Conservation (phyloP, 2,888 invertebrate species). For the Pseudococcus longispinus region DNA sequence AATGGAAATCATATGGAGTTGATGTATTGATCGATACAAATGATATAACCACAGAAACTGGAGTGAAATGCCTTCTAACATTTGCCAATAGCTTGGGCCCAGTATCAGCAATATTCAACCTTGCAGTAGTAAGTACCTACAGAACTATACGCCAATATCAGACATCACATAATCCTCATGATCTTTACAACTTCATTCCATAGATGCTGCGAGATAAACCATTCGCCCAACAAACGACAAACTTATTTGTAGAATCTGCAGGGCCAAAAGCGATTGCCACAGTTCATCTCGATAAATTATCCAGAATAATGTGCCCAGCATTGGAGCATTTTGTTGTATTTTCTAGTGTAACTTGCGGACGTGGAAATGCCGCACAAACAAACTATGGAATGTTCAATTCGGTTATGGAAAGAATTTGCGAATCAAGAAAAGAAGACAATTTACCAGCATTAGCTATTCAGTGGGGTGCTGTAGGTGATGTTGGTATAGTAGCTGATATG, state of each 20-base stretch:
- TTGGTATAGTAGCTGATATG: conserved; percentile 70
- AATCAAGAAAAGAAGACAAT: conserved; percentile 81
- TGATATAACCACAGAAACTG: conserved; percentile 62
- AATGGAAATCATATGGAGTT: conserved; percentile 77
- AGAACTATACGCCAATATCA: too few species aligned
- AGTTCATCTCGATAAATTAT: conserved; percentile 74
- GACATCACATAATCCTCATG: too few species aligned
- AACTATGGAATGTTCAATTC: conserved; percentile 91
- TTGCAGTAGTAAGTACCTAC: conserved; percentile 78
- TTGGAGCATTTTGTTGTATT: conserved; percentile 83
- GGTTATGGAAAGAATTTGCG: conserved; percentile 74
- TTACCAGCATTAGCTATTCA: conserved; percentile 84
- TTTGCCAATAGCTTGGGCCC: conserved; percentile 71
- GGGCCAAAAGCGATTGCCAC: conserved; percentile 85
- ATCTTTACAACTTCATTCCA: conserved; percentile 30
- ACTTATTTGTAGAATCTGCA: conserved; percentile 73
- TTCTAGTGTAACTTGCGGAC: conserved; percentile 90
- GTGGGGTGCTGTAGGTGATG: conserved; percentile 93
- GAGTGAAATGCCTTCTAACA: conserved; percentile 65
- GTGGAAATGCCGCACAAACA: conserved; percentile 91
- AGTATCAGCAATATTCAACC: conserved; percentile 86
- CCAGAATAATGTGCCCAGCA: conserved; percentile 68
- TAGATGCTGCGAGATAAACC: conserved; percentile 76
- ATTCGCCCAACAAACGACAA: conserved; percentile 77
- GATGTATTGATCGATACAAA: conserved; percentile 74